These are phyloP conservation scores for Chascanopsetta lugubris DNA, from an alignment of 2,113 vertebrate species.

Conservation along the genomic window DNA sequence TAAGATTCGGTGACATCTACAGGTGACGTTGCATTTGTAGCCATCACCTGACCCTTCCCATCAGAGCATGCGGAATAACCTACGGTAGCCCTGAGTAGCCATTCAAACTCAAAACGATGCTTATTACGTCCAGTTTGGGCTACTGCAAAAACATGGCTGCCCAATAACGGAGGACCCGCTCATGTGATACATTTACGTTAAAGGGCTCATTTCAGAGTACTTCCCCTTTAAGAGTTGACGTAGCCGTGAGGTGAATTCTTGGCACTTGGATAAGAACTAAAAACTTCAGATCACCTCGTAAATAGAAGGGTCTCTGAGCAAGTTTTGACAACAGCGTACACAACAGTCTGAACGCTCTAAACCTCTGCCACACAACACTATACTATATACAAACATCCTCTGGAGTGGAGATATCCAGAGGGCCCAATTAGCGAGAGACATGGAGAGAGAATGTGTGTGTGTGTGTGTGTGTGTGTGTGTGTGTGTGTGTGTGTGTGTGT, in stretches of 20 bases:
- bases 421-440: conserved; percentile 70
- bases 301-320: conserved; percentile 34
- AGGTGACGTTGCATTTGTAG: too few relatives aligned
- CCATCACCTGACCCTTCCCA: too few relatives aligned
- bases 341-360: conserved; percentile 26
- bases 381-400: conserved; percentile 66
- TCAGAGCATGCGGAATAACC: too few relatives aligned
- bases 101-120: too few relatives aligned
- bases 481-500: conserved; percentile 18
- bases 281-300: conserved; percentile 18
- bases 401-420: conserved; percentile 66
- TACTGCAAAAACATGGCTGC: too few relatives aligned
- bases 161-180: too few relatives aligned
- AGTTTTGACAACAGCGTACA: conserved; percentile 47
- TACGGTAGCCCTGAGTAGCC: too few relatives aligned
- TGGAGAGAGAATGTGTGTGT: conserved; percentile 24
- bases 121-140: too few relatives aligned
- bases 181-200: too few relatives aligned
- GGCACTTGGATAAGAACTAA: neutral
- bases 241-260: neutral
- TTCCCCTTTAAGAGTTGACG: too few relatives aligned
- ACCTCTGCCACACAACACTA: conserved; percentile 23
- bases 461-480: conserved; percentile 3
- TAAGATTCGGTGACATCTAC: too few relatives aligned
- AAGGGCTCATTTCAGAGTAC: too few relatives aligned